phyloP scores from a whole-genome alignment of 2,888 invertebrate genomes.

The Dicycla oo region DNA sequence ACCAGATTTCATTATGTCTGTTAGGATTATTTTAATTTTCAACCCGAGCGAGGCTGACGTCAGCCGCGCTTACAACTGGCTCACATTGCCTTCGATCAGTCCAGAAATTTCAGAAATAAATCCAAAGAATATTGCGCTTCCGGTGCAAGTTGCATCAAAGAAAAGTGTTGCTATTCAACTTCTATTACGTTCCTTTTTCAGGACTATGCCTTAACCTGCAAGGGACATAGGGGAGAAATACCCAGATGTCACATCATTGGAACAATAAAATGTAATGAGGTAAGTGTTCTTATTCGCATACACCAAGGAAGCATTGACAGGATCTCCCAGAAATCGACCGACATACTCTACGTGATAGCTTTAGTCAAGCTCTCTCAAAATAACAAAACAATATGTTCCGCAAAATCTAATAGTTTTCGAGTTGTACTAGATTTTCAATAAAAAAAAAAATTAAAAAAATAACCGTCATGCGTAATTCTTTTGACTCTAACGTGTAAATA shows the following conservation, averaged over 20 bases:
- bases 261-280: not conserved
- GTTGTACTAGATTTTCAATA: too few relatives aligned
- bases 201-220: not conserved
- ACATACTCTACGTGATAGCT: too few relatives aligned
- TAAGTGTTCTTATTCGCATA: too few relatives aligned
- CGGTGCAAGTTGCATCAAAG: not conserved
- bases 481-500: too few relatives aligned
- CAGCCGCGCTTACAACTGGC: not conserved
- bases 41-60: not conserved
- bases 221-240: not conserved
- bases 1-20: constrained; percentile 46
- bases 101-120: not conserved
- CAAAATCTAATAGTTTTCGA: too few relatives aligned
- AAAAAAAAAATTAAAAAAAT: too few relatives aligned
- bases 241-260: not conserved
- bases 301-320: too few relatives aligned
- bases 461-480: too few relatives aligned
- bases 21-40: constrained; percentile 17
- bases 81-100: not conserved
- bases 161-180: not conserved
- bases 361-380: too few relatives aligned
- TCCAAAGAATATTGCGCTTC: not conserved
- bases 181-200: not conserved
- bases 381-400: too few relatives aligned
- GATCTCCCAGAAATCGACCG: too few relatives aligned